Evolutionary conservation across 2,797 vertebrate species (phyloP).

Genomic region (Lepidocolaptes lacrymiger): DNA sequence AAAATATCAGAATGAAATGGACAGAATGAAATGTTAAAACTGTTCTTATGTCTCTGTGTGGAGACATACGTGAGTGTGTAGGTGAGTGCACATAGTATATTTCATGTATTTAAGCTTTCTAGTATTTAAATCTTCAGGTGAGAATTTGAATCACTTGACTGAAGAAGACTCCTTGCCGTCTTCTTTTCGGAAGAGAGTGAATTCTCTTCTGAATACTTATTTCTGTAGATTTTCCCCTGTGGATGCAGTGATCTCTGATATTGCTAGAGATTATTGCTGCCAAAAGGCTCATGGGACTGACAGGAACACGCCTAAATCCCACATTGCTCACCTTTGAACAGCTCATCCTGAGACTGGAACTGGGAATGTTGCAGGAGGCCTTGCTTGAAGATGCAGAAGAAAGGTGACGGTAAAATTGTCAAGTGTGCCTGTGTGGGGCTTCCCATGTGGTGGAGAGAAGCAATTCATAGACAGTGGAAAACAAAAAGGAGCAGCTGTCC

Average conservation of each 20-base stretch:
- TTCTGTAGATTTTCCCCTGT: not conserved
- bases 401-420: conserved; percentile 34
- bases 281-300: not conserved
- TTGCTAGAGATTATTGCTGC: not conserved
- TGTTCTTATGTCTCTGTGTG: not conserved
- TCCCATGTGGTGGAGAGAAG: conserved; percentile 2
- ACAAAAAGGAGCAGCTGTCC: not conserved
- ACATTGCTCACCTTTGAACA: not conserved
- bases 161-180: not conserved
- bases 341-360: not conserved
- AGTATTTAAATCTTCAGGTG: conserved; percentile 23
- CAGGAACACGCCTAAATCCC: not conserved
- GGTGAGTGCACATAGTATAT: not conserved
- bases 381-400: not conserved
- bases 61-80: not conserved
- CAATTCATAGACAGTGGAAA: not conserved
- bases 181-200: not conserved
- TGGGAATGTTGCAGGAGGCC: not conserved
- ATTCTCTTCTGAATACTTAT: not conserved
- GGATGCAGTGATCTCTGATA: not conserved
- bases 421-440: conserved; percentile 10
- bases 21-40: not conserved
- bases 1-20: not conserved
- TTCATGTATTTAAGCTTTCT: not conserved
- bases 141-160: not conserved